Evolutionary conservation across 1,140 invertebrate genomes (phyloP).

Genomic region (Batillaria attramentaria): DNA sequence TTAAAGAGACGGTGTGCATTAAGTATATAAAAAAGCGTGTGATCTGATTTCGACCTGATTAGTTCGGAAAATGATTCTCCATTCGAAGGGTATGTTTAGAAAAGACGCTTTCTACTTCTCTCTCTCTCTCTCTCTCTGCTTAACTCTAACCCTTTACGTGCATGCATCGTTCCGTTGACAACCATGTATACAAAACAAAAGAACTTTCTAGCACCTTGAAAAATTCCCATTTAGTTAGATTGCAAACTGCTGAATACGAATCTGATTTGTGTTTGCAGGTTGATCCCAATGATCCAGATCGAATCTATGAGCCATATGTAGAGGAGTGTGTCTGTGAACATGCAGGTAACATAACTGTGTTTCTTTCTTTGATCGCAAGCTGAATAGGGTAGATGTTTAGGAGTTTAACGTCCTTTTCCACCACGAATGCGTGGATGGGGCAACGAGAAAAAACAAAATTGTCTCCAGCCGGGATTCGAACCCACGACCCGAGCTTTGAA

Average conservation of each 20-base stretch:
- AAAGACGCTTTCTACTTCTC: neutral
- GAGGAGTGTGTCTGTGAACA: constrained; percentile 1
- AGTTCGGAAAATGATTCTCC: neutral
- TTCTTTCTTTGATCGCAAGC: too few species aligned
- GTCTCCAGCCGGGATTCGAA: too few species aligned
- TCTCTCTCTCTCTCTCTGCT: neutral
- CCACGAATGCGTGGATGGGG: too few species aligned
- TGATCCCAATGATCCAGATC: constrained; percentile 20
- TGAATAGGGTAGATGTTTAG: too few species aligned
- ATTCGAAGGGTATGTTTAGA: neutral
- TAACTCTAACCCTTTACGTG: neutral
- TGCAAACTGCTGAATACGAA: neutral
- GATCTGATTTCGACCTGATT: neutral
- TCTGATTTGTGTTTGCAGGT: constrained; percentile 9
- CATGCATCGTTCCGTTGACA: neutral
- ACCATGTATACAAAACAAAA: neutral
- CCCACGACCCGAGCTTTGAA: too few species aligned
- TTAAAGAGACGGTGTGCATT: neutral
- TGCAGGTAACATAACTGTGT: neutral
- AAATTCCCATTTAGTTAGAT: too few species aligned
- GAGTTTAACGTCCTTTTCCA: too few species aligned
- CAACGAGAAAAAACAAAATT: neutral
- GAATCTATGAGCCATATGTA: neutral
- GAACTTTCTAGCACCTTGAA: neutral
- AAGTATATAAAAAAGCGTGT: neutral